Conservation (phyloP, 2,888 invertebrate genomes). For the Apamea monoglypha region DNA sequence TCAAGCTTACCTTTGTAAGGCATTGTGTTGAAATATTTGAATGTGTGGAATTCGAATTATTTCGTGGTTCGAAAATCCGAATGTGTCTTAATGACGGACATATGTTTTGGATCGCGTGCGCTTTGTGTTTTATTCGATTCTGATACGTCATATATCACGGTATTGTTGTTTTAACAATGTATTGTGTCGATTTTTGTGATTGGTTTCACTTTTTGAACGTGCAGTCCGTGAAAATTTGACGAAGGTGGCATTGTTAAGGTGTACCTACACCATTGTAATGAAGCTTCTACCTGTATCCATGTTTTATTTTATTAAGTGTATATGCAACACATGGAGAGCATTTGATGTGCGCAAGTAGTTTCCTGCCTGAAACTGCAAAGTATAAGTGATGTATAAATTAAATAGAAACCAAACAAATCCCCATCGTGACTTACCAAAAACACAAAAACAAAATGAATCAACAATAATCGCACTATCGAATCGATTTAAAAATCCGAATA, state of each 20-base stretch:
- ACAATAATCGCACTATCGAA: conserved; percentile 55
- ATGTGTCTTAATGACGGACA: conserved; percentile 84
- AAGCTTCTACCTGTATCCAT: conserved; percentile 23
- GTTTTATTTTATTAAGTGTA: conserved; percentile 16
- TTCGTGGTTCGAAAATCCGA: conserved; percentile 72
- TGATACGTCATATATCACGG: conserved; percentile 69
- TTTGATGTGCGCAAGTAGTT: background rate
- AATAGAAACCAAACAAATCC: conserved; percentile 23
- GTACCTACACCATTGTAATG: conserved; percentile 19
- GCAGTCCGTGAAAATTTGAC: conserved; percentile 44
- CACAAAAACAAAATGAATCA: conserved; percentile 53
- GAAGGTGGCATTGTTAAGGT: conserved; percentile 27
- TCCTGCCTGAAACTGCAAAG: background rate
- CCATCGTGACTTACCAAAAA: conserved; percentile 47
- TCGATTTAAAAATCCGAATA: conserved; percentile 63
- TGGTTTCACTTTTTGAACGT: conserved; percentile 44
- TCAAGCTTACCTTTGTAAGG: conserved; percentile 82
- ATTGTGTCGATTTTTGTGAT: conserved; percentile 61
- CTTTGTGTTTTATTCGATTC: conserved; percentile 70
- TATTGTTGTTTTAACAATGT: conserved; percentile 67
- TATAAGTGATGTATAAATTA: conserved; percentile 6
- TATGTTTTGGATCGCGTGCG: conserved; percentile 83
- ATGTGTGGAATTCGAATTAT: conserved; percentile 85
- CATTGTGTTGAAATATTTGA: conserved; percentile 78
- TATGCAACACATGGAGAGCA: background rate